These are phyloP conservation scores for Python bivittatus DNA, from an alignment of 2,113 vertebrate species.

Conservation along the genomic window DNA sequence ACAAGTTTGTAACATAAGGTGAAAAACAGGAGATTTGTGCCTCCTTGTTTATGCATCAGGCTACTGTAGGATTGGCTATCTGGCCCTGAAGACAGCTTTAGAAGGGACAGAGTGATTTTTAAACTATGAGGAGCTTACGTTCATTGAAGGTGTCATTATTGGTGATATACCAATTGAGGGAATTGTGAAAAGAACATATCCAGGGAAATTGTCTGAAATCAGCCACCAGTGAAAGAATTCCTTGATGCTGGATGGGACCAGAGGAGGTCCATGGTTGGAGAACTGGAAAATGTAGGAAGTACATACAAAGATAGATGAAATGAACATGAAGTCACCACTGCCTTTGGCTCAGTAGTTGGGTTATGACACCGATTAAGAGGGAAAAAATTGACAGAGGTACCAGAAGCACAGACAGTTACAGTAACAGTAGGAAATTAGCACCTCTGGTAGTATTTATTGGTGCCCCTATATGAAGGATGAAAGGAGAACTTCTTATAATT, in stretches of 20 bases:
- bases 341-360: background rate
- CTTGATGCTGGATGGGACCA: background rate
- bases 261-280: background rate
- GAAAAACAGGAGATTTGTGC: background rate
- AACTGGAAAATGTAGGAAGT: background rate
- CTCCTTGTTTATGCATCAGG: background rate
- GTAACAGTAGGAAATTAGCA: background rate
- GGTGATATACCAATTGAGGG: no score
- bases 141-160: background rate
- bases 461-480: background rate
- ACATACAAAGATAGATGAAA: background rate
- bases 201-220: background rate
- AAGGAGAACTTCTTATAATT: background rate
- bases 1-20: background rate
- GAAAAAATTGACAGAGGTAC: background rate
- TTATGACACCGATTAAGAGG: background rate
- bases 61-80: background rate
- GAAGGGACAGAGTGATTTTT: background rate
- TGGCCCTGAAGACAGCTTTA: background rate
- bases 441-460: background rate
- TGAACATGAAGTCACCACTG: background rate
- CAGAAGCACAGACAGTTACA: background rate
- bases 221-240: background rate
- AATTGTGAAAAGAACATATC: background rate
- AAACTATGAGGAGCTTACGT: background rate